Evolutionary conservation across 1,140 invertebrate species (phyloP).

Genomic region (Oryzaephilus surinamensis): DNA sequence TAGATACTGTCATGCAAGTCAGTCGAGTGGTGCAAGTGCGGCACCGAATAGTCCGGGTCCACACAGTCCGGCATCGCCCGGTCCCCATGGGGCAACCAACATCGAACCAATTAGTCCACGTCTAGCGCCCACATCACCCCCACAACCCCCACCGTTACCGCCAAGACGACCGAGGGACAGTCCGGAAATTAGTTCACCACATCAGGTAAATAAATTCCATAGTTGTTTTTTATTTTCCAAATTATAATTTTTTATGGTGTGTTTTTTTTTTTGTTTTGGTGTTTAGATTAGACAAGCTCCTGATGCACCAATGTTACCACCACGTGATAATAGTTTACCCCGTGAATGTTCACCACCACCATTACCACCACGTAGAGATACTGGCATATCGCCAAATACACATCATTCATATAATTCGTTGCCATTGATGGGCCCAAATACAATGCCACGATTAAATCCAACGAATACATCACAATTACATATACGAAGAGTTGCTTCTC

Average conservation of each 20-base stretch:
- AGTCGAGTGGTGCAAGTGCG: slow-evolving; percentile 27
- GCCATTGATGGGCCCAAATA: slow-evolving; percentile 35
- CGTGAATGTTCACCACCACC: slow-evolving; percentile 48
- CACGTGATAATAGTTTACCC: slow-evolving; percentile 18
- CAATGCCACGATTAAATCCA: slow-evolving; percentile 36
- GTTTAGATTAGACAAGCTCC: slow-evolving; percentile 40
- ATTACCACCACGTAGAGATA: slow-evolving; percentile 47
- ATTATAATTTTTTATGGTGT: background rate
- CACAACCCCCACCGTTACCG: slow-evolving; percentile 46
- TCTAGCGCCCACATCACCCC: slow-evolving; percentile 33
- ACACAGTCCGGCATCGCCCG: slow-evolving; percentile 42
- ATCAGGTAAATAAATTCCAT: slow-evolving; percentile 35
- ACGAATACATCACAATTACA: slow-evolving; percentile 33
- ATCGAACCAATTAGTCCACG: slow-evolving; percentile 38
- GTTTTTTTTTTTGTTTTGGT: slow-evolving; percentile 12
- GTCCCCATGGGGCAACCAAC: slow-evolving; percentile 39
- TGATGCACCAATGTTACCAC: slow-evolving; percentile 48
- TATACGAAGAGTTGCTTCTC: slow-evolving; percentile 28
- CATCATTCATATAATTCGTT: slow-evolving; percentile 36
- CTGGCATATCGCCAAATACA: slow-evolving; percentile 38
- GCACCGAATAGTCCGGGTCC: slow-evolving; percentile 35
- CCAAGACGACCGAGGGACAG: slow-evolving; percentile 49
- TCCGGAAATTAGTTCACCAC: slow-evolving; percentile 43
- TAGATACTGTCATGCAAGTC: slow-evolving; percentile 18
- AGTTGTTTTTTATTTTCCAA: background rate